Percentiles rank a stretch among this genome's conserved stretches.
phyloP scores from a whole-genome alignment of 2,888 invertebrate genomes.

The Mayetiola destructor region DNA sequence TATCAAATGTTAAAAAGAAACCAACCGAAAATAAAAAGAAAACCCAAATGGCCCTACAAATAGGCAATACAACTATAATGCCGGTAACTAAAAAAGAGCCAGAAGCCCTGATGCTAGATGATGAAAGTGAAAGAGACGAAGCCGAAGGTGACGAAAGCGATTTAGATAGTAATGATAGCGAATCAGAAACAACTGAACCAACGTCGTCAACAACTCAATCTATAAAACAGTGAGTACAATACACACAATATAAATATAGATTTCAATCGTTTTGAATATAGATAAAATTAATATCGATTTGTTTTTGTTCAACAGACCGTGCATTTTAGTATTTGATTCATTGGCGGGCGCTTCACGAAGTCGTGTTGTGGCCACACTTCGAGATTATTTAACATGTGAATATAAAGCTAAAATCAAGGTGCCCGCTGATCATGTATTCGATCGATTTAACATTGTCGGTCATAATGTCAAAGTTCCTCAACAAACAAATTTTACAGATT shows the following conservation, averaged over 20 bases:
- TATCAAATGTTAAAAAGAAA: conserved; percentile 40
- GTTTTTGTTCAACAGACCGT: conserved; percentile 47
- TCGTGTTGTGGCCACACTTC: conserved; percentile 72
- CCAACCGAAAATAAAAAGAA: conserved; percentile 34
- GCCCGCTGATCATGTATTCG: conserved; percentile 44
- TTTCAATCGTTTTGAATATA: neutral
- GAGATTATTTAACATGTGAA: conserved; percentile 84
- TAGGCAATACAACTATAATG: conserved; percentile 53
- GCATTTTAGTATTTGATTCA: conserved; percentile 92
- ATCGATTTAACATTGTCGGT: conserved; percentile 73
- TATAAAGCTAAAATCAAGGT: conserved; percentile 55
- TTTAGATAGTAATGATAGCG: conserved; percentile 39
- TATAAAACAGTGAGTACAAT: conserved; percentile 19
- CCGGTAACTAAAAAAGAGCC: conserved; percentile 38
- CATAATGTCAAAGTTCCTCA: conserved; percentile 87
- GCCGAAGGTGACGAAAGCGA: conserved; percentile 71
- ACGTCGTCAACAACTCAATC: conserved; percentile 9
- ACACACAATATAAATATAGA: neutral
- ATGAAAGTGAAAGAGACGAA: conserved; percentile 61
- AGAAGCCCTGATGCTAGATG: conserved; percentile 50
- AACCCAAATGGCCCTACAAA: conserved; percentile 38
- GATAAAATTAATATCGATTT: conserved; percentile 19
- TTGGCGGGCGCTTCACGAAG: conserved; percentile 63
- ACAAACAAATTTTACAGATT: conserved; percentile 93
- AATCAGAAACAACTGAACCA: conserved; percentile 25